Conservation (phyloP, 2,113 vertebrate species). For the Corvus moneduloides region DNA sequence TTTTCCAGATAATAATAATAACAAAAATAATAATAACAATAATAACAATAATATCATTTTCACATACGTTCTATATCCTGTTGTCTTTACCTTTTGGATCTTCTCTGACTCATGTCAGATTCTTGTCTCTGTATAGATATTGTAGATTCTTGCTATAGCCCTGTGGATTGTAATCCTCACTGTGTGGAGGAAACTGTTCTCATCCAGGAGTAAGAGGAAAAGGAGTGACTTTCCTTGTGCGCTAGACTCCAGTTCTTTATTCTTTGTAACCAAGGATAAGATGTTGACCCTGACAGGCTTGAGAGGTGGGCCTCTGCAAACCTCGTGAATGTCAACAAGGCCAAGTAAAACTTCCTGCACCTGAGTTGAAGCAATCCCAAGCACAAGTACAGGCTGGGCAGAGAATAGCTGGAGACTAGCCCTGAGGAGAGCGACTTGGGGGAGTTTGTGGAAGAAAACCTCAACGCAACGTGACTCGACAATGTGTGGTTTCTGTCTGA, state of each 20-base stretch:
- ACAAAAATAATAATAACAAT: no score
- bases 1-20: background rate
- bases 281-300: background rate
- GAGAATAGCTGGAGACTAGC: background rate
- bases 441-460: background rate
- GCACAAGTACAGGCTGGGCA: background rate
- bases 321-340: background rate
- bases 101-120: background rate
- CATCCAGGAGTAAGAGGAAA: background rate
- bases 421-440: background rate
- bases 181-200: background rate
- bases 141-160: background rate
- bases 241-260: background rate
- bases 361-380: background rate
- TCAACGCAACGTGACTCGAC: accelerated
- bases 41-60: background rate
- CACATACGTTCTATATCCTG: background rate
- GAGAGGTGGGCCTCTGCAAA: background rate
- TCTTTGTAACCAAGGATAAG: background rate
- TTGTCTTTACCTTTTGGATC: background rate
- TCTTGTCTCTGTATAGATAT: background rate
- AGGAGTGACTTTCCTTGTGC: background rate
- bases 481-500: background rate
- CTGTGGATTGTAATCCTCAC: no score
- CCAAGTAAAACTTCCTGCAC: background rate